Evolutionary conservation across 2,888 invertebrate species (phyloP).

Genomic region (Drosophila fulvimacula): DNA sequence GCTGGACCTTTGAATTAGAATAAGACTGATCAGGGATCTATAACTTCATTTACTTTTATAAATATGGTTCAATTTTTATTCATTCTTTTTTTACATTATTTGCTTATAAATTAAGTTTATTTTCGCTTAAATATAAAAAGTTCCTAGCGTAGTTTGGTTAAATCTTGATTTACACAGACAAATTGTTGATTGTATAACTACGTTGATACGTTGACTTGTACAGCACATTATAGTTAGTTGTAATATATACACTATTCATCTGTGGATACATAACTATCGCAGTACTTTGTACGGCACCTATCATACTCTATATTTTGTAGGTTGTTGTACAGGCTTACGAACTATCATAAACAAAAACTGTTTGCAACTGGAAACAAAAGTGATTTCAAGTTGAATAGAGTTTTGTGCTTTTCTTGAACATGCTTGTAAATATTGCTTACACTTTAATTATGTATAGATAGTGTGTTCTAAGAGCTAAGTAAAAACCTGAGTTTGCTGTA

Average conservation of each 20-base stretch:
- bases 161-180: constrained; percentile 36
- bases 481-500: constrained; percentile 74
- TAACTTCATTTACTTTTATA: constrained; percentile 44
- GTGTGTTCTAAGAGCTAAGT: constrained; percentile 49
- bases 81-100: constrained; percentile 38
- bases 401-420: constrained; percentile 33
- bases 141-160: constrained; percentile 29
- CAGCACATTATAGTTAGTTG: constrained; percentile 47
- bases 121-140: constrained; percentile 65
- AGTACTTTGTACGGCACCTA: constrained; percentile 79
- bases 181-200: constrained; percentile 53
- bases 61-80: constrained; percentile 61
- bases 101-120: constrained; percentile 41
- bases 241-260: constrained; percentile 37
- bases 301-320: constrained; percentile 40
- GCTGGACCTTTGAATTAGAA: not conserved
- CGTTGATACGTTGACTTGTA: constrained; percentile 65
- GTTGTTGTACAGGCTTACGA: constrained; percentile 44
- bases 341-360: constrained; percentile 47
- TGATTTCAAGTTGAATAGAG: constrained; percentile 51
- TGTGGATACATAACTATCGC: constrained; percentile 50
- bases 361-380: constrained; percentile 38
- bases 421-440: constrained; percentile 63
- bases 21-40: not conserved
- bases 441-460: constrained; percentile 19